Conservation (phyloP, 2,113 vertebrate genomes). For the Columbina picui region DNA sequence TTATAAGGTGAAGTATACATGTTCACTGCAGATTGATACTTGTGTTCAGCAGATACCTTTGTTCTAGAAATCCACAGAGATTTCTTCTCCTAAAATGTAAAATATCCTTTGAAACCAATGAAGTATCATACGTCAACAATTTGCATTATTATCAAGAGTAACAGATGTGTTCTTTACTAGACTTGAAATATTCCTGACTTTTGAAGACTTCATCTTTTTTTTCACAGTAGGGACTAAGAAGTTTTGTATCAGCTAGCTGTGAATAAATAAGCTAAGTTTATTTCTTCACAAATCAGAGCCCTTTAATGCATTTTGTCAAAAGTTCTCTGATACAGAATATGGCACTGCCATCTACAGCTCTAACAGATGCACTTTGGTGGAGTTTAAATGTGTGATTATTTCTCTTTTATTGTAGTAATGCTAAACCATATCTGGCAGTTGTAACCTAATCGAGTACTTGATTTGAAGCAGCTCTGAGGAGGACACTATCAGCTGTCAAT, state of each 20-base stretch:
- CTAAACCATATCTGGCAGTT: neutral
- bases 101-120: neutral
- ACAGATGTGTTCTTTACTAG: neutral
- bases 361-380: slow-evolving; percentile 1
- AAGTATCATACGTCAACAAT: neutral
- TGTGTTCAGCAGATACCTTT: neutral
- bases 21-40: neutral
- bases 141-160: neutral
- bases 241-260: neutral
- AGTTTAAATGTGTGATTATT: slow-evolving; percentile 46
- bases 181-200: neutral
- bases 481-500: neutral
- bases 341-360: neutral
- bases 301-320: neutral
- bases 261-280: neutral
- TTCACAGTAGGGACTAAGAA: neutral
- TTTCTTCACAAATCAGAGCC: slow-evolving; percentile 13
- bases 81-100: neutral
- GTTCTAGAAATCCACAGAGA: neutral
- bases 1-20: neutral
- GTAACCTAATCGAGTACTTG: neutral
- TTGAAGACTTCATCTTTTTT: neutral
- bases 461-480: slow-evolving; percentile 42
- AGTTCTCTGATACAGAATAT: neutral
- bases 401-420: neutral